Conservation (phyloP, 2,888 invertebrate species). For the Blomia tropicalis region DNA sequence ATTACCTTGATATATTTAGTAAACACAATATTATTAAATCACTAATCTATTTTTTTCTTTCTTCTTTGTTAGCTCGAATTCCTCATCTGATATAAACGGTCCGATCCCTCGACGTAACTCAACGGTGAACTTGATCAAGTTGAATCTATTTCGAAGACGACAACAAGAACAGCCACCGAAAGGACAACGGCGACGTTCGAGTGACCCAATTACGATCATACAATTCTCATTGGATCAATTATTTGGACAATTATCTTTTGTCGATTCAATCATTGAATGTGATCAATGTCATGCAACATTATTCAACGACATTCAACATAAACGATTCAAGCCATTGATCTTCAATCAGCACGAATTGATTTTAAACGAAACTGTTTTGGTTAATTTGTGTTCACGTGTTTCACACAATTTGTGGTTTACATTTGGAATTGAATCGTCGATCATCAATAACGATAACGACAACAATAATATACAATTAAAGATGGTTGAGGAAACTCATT, state of each 20-base stretch:
- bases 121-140: constrained; percentile 3
- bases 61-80: neutral
- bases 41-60: neutral
- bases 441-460: neutral
- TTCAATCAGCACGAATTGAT: neutral
- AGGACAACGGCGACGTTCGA: neutral
- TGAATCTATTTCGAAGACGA: neutral
- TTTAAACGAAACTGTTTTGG: neutral
- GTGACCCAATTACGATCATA: neutral
- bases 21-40: neutral
- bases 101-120: neutral
- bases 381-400: neutral
- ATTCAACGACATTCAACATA: neutral
- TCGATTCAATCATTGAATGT: neutral
- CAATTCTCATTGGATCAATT: constrained; percentile 10
- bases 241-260: neutral
- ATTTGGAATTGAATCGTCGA: neutral
- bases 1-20: no score
- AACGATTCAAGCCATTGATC: neutral
- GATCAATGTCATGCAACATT: neutral
- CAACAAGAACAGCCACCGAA: neutral
- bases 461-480: neutral
- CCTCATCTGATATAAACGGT: neutral
- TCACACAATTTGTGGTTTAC: neutral
- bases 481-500: neutral